Conservation (phyloP, 2,797 vertebrate genomes). For the Syndactyla subalaris region DNA sequence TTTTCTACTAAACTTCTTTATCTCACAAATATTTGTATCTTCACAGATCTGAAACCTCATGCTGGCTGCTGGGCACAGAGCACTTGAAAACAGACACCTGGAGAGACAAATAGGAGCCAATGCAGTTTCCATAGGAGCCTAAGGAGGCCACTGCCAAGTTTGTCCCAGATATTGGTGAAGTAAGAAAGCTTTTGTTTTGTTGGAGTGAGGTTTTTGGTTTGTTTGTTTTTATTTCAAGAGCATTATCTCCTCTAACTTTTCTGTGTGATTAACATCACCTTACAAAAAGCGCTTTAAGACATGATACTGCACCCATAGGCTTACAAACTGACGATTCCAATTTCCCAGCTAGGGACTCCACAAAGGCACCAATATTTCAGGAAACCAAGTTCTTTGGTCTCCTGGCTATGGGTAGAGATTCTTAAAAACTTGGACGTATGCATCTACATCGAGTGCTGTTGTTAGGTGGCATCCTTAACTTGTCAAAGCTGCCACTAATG, state of each 20-base stretch:
- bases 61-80: background rate
- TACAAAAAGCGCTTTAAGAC: background rate
- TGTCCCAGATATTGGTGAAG: background rate
- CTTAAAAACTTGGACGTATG: background rate
- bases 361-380: background rate
- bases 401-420: background rate
- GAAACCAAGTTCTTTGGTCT: background rate
- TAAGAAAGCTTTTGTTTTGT: background rate
- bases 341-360: background rate
- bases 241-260: background rate
- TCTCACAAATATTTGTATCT: too few species aligned
- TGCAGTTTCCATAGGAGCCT: fast-evolving
- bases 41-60: too few species aligned
- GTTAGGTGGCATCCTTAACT: background rate
- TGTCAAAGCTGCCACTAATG: background rate
- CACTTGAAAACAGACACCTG: background rate
- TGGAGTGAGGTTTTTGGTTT: background rate
- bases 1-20: too few species aligned
- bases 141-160: background rate
- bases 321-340: background rate
- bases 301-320: too few species aligned
- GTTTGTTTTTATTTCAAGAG: background rate
- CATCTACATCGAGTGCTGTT: background rate
- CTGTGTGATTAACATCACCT: background rate
- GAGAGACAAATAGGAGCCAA: fast-evolving